Conservation (phyloP, 2,888 invertebrate genomes). For the Eucriotettix oculatus region DNA sequence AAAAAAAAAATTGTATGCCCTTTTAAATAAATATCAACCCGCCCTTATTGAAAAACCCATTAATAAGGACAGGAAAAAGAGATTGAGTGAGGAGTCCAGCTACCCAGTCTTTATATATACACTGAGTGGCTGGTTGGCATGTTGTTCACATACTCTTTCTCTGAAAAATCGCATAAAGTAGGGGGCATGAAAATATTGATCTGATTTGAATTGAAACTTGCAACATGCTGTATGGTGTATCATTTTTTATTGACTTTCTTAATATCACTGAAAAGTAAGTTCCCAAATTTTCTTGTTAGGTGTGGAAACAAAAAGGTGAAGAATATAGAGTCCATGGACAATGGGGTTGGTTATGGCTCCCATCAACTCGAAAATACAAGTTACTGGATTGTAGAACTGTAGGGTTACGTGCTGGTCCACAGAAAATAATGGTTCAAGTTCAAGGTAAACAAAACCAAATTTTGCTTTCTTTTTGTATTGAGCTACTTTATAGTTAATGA, state of each 20-base stretch:
- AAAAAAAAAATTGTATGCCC: no score
- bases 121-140: no score
- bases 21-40: no score
- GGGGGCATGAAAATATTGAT: no score
- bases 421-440: constrained; percentile 62
- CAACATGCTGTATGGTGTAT: background rate
- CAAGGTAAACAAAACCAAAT: constrained; percentile 21
- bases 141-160: no score
- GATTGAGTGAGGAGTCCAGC: no score
- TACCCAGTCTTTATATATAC: no score
- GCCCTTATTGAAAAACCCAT: no score
- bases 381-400: constrained; percentile 31
- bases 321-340: constrained; percentile 92
- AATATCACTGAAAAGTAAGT: background rate
- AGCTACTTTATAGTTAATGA: background rate
- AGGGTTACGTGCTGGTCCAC: constrained; percentile 50
- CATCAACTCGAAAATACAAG: constrained; percentile 47
- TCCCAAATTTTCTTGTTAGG: constrained; percentile 21
- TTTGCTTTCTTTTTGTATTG: background rate
- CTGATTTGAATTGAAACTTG: no score
- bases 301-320: constrained; percentile 96
- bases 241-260: background rate
- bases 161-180: no score
- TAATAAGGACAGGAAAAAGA: no score
- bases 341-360: constrained; percentile 96